Base-by-base conservation (phyloP, 2,797 vertebrate species). In the Esox masquinongy region DNA sequence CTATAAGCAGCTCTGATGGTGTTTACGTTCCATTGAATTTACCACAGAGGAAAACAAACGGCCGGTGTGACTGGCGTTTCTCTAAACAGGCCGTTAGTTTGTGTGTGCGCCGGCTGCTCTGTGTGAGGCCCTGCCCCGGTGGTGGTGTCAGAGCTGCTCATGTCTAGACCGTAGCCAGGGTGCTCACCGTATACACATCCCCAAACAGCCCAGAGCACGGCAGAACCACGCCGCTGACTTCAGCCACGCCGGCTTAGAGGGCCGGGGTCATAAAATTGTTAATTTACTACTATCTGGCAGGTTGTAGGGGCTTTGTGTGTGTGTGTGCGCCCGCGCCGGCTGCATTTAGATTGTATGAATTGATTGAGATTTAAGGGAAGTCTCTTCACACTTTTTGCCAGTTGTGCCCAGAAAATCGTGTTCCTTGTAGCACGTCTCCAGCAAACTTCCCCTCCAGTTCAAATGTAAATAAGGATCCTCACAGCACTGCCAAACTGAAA, bases 161-260 rank as follows among this genome's bases (percentile, higher is more conserved):
- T 74, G 83, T 91, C 91, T 91, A 83, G 87, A 89, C 85, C 81
- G 73, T 83, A 89, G 81, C 84, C 73, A 77, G 76, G 79, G 81
- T 83, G 53, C 53, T 73, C 3, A 53, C n/a, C 22, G 66, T 72
- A 31, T 70, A 79, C 76, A 77, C 73, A 79, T 86, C 77, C 77
- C 47, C 53, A 47, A 79, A 71, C 47, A 80, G 19, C 53, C 43
- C 43, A 4, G 9, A 43, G 79, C 43, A 77, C 75, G 61, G 69
- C 75, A 77, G 61, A 49, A 68, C 50, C 49, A 72, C 75, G 50
- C 19, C 70, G 22, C 59, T 82, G 78, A 82, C 56, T 59, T 79
- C 81, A 86, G 81, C n/a, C 53, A 59, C n/a, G n/a, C 8, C 36
- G n/a, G 49, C 69, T n/a, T n/a, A n/a, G n/a, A n/a, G n/a, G n/a